Evolutionary conservation across 2,797 vertebrate genomes (phyloP), one percentile per base, ranked within the genome.

Genomic region (Buceros bicornis): DNA sequence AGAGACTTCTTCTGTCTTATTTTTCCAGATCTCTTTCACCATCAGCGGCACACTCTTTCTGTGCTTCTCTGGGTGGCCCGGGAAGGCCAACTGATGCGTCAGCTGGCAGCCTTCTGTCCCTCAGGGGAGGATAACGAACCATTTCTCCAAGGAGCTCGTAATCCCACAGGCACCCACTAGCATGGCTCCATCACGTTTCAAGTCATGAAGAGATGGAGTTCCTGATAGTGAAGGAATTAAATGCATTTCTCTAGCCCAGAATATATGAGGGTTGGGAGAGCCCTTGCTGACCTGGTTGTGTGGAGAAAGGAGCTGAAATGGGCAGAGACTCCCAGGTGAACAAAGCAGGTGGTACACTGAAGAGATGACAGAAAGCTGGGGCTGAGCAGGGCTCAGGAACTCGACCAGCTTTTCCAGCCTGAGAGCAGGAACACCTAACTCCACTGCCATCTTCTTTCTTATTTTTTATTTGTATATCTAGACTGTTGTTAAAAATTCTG

Each of bases 181-280:
- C 0, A 0, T 24, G 8, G 10, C 16, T 79, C n/a, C 6, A 3
- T 5, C 16, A 0, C 20, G 13, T 64, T 62, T 53, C 61, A 89
- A 71, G 42, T 15, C 28, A 29, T 20, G 12, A 78, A 45, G 60
- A 45, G 42, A 13, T 5, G 11, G 22, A 58, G 10, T 17, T 67
- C 76, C 51, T 54, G 25, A 15, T 4, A 58, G 14, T 5, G 48
- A 67, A 72, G 45, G n/a, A 85, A 76, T 10, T 1, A 67, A 82
- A 76, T 26, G 6, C 11, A 24, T 71, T 82, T 67, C 57, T 60
- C 28, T 56, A 64, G 53, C 20, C 43, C 7, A 25, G 21, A 79
- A 89, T 67, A 79, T 13, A 8, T 6, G 26, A 31, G 26, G 5
- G 5, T 21, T 8, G 6, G 16, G 14, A 60, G 10, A 29, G 5